These are phyloP conservation scores for Muscina levida DNA, from an alignment of 2,888 invertebrate species.

Conservation along the genomic window DNA sequence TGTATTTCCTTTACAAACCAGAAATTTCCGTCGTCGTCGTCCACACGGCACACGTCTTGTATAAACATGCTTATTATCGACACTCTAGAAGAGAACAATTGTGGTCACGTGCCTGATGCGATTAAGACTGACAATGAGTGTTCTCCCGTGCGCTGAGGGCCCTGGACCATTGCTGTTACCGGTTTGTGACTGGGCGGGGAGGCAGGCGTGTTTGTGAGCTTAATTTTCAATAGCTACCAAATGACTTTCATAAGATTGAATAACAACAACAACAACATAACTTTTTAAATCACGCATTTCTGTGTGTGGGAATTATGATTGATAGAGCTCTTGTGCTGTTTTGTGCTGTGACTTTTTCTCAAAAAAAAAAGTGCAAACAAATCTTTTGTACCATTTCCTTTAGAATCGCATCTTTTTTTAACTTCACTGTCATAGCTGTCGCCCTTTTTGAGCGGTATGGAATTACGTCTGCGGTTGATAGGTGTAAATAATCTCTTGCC, in stretches of 20 bases:
- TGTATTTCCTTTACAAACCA: conserved; percentile 66
- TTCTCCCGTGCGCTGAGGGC: conserved; percentile 43
- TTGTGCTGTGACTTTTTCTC: conserved; percentile 5
- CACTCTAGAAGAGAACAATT: conserved; percentile 77
- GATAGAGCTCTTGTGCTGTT: conserved; percentile 73
- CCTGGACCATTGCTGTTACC: no score
- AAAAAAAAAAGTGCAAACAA: conserved; percentile 34
- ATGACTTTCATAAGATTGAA: conserved; percentile 20
- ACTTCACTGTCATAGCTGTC: no score
- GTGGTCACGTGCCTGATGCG: conserved; percentile 77
- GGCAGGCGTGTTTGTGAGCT: conserved; percentile 61
- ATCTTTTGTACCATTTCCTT: conserved; percentile 29
- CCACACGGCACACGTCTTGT: conserved; percentile 59
- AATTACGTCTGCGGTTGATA: conserved; percentile 71
- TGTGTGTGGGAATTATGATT: conserved; percentile 72
- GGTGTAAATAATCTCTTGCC: conserved; percentile 74
- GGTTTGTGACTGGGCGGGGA: no score
- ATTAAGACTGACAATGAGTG: conserved; percentile 61
- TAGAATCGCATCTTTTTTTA: conserved; percentile 3
- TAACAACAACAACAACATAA: no score
- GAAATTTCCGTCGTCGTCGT: conserved; percentile 60
- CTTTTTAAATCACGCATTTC: conserved; percentile 45
- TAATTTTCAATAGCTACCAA: conserved; percentile 74
- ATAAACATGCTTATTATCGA: conserved; percentile 78
- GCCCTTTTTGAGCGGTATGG: no score